Base-by-base conservation (phyloP, 1,140 invertebrate genomes). In the Centruroides vittatus region DNA sequence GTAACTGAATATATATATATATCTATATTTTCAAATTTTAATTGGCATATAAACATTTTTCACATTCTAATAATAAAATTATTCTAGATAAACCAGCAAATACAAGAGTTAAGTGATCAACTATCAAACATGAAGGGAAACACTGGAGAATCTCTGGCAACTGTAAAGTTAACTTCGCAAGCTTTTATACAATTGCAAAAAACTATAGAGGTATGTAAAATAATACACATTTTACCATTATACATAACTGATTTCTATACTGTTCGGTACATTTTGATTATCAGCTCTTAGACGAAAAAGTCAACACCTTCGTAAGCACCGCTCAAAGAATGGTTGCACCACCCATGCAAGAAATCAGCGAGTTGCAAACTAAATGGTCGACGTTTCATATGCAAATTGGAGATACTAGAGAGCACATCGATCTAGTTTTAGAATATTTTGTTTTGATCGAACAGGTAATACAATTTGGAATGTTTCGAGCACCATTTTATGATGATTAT, bases 121-220 rank as follows among this genome's bases (percentile, higher is more conserved):
- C 74, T 87, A 63, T 70, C 73, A 60, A 77, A 79, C 49, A 78
- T 84, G 66, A 78, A 79, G 71, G 80, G 80, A 56, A 80, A 84
- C 72, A 85, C 82, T 71, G 84, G 85, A 12, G 85, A 88, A 68
- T 86, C 83, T 67, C 72, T 86, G 60, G 75, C 79, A 9, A 78
- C 82, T 47, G 84, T 85, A 3, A 82, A 80, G 71, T 79, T 82
- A 53, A 84, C 83, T 58, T 83, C 84, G 9, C 75, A 81, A 58
- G 82, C 84, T 51, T 90, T 88, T 71, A 76, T 78, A 55, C 82
- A 87, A 65, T 89, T 90, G 72, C 85, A 89, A 74, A 82, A 82
- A 74, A 89, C 86, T 55, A 82, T 89, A 66, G 77, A 83, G 76
- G 86, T 88, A 76, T 78, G 54, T 46, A 47, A 48, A 64, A 23